Conservation (phyloP, 2,113 vertebrate genomes). For the Seriola rivoliana region DNA sequence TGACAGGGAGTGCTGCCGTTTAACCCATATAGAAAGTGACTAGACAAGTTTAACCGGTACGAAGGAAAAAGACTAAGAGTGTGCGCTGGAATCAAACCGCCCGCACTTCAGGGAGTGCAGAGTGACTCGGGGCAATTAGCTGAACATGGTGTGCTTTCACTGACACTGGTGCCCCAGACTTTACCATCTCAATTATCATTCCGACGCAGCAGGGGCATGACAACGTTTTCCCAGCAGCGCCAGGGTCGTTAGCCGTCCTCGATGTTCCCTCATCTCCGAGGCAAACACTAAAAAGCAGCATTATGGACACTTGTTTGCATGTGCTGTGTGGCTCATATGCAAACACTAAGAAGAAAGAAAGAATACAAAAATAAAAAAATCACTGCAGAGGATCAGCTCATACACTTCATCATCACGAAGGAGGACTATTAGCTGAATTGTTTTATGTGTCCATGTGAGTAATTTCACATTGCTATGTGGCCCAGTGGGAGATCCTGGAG, state of each 20-base stretch:
- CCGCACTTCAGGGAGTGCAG: background rate
- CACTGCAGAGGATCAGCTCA: conserved; percentile 5
- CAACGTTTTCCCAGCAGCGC: conserved; percentile 7
- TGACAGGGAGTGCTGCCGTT: conserved; percentile 46
- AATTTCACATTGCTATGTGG: background rate
- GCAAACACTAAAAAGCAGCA: background rate
- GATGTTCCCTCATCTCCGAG: background rate
- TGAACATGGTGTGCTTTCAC: conserved; percentile 22
- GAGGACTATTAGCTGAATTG: conserved; percentile 9
- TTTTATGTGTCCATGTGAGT: background rate
- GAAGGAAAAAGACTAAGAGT: background rate
- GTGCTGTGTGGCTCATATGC: conserved; percentile 11
- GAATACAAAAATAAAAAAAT: conserved; percentile 6
- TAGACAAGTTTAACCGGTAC: conserved; percentile 65
- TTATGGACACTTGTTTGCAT: conserved; percentile 29
- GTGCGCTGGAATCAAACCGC: background rate
- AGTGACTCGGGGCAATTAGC: conserved; percentile 16
- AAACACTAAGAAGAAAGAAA: conserved; percentile 1
- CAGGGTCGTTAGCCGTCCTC: background rate
- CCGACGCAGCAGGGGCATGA: conserved; percentile 32
- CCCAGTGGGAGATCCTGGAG: conserved; percentile 7
- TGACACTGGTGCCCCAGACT: conserved; percentile 22
- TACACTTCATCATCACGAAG: background rate
- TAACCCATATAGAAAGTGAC: conserved; percentile 54
- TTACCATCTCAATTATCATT: conserved; percentile 53